A percentile compares a stretch with the other conserved stretches of the same genome.
These are phyloP conservation scores for Candidula unifasciata DNA, from an alignment of 2,888 invertebrate species.

Conservation along the genomic window DNA sequence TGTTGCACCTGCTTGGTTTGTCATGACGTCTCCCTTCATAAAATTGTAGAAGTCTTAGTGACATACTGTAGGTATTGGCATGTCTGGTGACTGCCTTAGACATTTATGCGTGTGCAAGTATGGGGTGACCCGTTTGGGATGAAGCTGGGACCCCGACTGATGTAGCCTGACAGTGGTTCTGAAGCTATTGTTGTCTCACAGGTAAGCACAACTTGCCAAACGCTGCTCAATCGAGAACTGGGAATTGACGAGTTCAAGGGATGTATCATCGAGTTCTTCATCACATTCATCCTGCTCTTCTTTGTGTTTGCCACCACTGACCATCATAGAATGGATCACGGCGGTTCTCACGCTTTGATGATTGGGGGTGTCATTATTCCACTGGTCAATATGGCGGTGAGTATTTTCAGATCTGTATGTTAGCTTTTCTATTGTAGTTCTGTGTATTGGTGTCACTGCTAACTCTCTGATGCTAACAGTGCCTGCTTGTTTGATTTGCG, in stretches of 20 bases:
- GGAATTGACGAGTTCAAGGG: slow-evolving; percentile 30
- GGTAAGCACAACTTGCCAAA: slow-evolving; percentile 37
- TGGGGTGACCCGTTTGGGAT: too few species aligned
- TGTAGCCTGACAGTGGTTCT: too few species aligned
- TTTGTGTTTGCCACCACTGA: slow-evolving; percentile 44
- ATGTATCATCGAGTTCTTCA: slow-evolving; percentile 16
- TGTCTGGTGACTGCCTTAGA: too few species aligned
- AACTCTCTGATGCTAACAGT: too few species aligned
- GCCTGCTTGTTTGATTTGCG: too few species aligned
- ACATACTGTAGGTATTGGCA: too few species aligned
- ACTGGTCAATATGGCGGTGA: slow-evolving; percentile 38
- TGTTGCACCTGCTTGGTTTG: too few species aligned
- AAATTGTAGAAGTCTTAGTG: too few species aligned
- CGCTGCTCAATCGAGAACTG: slow-evolving; percentile 10
- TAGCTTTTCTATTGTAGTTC: background rate
- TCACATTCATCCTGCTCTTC: slow-evolving; percentile 32
- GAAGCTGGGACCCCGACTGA: too few species aligned
- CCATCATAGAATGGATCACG: slow-evolving; percentile 24
- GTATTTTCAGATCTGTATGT: background rate
- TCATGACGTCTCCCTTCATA: too few species aligned
- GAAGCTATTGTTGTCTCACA: background rate
- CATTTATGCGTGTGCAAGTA: too few species aligned
- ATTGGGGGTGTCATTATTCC: slow-evolving; percentile 24
- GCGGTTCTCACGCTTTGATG: slow-evolving; percentile 36
- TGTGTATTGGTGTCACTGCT: too few species aligned